Evolutionary conservation across 2,888 invertebrate species (phyloP), one percentile per base, ranked within the genome.

Genomic region (Papilio elwesi): DNA sequence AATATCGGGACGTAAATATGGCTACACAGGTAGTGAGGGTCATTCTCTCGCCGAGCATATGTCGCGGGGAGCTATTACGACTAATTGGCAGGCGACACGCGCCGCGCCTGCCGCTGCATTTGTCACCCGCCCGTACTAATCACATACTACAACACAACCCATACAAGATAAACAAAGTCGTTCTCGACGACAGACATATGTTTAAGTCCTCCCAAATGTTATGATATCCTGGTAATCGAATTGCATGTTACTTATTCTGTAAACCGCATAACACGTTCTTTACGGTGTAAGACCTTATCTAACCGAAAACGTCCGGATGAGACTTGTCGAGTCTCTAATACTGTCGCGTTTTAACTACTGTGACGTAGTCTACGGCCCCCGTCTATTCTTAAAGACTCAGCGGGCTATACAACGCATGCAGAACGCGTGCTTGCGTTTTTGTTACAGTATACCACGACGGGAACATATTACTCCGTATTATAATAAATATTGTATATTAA

Each of bases 41-140:
- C n/a, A 86, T 86, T 84, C 81, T 81, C 78, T 83, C 85, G 89
- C 78, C 81, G 84, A 86, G 87, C 92, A 92, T 87, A 91, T 92
- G 92, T 90, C 88, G 90, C 81, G 77, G 75, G 80, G 82, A 79
- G 86, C 87, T 88, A 91, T 91, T 91, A 90, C 80, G 76, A 77
- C 83, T 92, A 92, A 92, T 92, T 91, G 90, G 88, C 90, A 90
- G 87, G 85, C 86, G 82, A 83, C 87, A 87, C 87, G 87, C 84
- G 82, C 78, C 83, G 81, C 85, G 83, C 90, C 88, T 87, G 87
- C 87, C 83, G 82, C 85, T 82, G 85, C 87, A 88, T 92, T 92
- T 91, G 91, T 92, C 92, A 91, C 90, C 89, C 89, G 84, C 87
- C 88, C 86, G 84, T 82, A 77, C 79, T 90, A 92, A 92, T 92